phyloP scores from a whole-genome alignment of 2,888 invertebrate genomes.

The Coelopa pilipes region DNA sequence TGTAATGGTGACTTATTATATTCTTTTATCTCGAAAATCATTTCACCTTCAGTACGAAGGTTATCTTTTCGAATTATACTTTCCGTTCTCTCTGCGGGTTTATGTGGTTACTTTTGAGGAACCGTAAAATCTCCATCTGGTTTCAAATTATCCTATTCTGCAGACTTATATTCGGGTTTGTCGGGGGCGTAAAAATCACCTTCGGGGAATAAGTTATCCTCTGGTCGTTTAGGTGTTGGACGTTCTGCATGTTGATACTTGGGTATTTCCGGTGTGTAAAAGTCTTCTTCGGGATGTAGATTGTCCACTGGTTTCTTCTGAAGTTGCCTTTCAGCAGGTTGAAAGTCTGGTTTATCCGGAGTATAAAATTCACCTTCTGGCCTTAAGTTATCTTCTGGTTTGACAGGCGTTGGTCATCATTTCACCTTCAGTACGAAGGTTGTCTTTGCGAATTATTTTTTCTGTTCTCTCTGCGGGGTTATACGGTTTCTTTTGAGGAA shows the following conservation, averaged over 20 bases:
- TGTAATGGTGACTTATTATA: constrained; percentile 66
- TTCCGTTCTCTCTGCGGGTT: constrained; percentile 67
- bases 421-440: constrained; percentile 61
- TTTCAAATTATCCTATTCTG: constrained; percentile 69
- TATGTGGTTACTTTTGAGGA: constrained; percentile 63
- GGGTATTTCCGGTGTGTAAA: constrained; percentile 70
- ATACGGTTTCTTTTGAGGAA: constrained; percentile 62
- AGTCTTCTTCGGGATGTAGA: constrained; percentile 69
- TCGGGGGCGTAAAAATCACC: constrained; percentile 67
- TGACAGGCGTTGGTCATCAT: too few species aligned
- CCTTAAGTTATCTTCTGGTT: constrained; percentile 68
- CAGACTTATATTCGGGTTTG: constrained; percentile 54
- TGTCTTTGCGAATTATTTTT: constrained; percentile 69
- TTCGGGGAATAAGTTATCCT: constrained; percentile 70
- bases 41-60: constrained; percentile 71
- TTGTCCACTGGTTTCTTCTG: constrained; percentile 68
- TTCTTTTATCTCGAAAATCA: constrained; percentile 68
- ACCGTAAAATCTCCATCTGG: constrained; percentile 72
- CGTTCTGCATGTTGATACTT: constrained; percentile 65
- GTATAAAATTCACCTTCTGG: constrained; percentile 72
- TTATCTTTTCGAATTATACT: constrained; percentile 69
- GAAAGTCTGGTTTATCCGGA: constrained; percentile 68
- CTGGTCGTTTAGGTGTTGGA: constrained; percentile 64
- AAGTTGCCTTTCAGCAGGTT: constrained; percentile 68
- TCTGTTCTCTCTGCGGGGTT: constrained; percentile 64